Evolutionary conservation across 2,888 invertebrate species (phyloP).

Genomic region (Psylliodes chrysocephalus): DNA sequence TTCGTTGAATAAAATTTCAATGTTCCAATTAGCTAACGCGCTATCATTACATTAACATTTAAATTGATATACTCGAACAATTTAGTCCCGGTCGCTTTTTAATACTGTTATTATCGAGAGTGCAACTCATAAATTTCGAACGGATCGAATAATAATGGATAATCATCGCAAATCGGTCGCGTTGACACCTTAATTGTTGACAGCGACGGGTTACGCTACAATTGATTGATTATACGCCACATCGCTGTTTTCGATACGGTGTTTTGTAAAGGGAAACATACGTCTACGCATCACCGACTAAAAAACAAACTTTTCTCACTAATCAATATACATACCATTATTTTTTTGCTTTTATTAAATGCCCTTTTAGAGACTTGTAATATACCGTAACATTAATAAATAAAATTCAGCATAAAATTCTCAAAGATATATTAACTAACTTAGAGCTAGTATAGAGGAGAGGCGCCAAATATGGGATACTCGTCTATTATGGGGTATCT

Average conservation of each 20-base stretch:
- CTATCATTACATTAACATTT: conserved; percentile 1
- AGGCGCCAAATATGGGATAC: no score
- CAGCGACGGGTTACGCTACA: not conserved
- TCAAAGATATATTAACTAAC: no score
- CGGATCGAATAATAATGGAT: not conserved
- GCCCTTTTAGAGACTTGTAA: no score
- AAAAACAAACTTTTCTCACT: no score
- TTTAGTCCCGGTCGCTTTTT: not conserved
- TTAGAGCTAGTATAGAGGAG: no score
- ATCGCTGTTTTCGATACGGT: not conserved
- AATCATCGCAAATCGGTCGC: not conserved
- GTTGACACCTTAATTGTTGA: conserved; percentile 5
- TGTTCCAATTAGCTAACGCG: not conserved
- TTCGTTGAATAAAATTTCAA: not conserved
- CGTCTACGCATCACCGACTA: no score
- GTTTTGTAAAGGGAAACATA: no score
- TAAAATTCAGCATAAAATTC: no score
- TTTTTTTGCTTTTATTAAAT: no score
- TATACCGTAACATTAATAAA: no score
- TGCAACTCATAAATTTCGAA: not conserved
- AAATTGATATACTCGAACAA: not conserved
- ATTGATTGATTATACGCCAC: not conserved
- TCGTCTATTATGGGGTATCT: no score
- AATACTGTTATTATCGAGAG: not conserved
- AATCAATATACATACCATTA: no score